phyloP scores from a whole-genome alignment of 2,113 vertebrate genomes.

The Cheirogaleus medius region DNA sequence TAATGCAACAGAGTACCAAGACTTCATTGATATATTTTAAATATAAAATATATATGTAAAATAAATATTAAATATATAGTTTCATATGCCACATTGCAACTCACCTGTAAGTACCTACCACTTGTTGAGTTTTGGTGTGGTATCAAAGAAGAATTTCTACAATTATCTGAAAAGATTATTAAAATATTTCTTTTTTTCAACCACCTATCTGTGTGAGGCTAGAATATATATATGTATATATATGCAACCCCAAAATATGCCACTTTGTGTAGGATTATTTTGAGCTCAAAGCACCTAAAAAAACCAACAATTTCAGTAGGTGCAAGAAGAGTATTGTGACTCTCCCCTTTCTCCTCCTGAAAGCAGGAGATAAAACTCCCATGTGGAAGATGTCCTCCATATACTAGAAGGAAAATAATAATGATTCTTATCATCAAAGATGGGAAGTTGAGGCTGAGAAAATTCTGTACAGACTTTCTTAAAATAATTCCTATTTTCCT shows the following conservation, averaged over 20 bases:
- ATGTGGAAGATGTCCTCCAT: not conserved
- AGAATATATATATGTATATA: not conserved
- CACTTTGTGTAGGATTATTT: not conserved
- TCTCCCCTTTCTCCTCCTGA: not conserved
- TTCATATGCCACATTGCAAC: not conserved
- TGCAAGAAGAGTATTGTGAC: not conserved
- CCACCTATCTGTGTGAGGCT: not conserved
- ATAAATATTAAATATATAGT: too few species aligned
- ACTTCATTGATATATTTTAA: not conserved
- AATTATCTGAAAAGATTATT: not conserved
- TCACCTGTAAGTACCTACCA: not conserved
- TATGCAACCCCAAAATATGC: not conserved
- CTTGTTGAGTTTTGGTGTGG: not conserved
- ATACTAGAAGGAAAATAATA: not conserved
- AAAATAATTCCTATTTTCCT: not conserved
- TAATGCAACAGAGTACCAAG: not conserved
- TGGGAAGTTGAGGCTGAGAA: not conserved
- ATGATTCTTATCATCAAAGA: not conserved
- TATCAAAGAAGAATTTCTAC: constrained; percentile 17
- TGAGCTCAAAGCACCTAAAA: not conserved
- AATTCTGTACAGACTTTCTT: not conserved
- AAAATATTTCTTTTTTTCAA: not conserved
- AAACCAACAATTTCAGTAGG: not conserved
- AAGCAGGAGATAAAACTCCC: not conserved
- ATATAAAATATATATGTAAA: too few species aligned